Conservation (phyloP, 2,113 vertebrate species). For the Galemys pyrenaicus region DNA sequence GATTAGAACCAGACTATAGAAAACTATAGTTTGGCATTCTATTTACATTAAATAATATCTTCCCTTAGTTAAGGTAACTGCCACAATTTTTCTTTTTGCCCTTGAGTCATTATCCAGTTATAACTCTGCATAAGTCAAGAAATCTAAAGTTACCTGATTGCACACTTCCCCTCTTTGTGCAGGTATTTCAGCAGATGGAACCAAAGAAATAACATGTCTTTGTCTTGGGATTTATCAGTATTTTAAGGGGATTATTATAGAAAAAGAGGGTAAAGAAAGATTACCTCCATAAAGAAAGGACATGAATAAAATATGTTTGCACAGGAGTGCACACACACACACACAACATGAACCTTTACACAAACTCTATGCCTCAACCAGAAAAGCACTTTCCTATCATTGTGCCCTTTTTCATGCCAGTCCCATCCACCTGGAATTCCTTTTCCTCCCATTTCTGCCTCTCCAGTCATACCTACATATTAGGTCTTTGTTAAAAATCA, state of each 20-base stretch:
- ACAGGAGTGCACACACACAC: background rate
- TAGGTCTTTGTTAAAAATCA: background rate
- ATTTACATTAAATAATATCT: background rate
- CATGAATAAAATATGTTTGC: no score
- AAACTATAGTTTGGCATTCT: background rate
- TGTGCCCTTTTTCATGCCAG: background rate
- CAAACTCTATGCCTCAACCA: background rate
- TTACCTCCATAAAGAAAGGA: background rate
- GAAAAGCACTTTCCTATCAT: background rate
- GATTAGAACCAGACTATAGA: background rate
- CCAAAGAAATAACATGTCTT: background rate
- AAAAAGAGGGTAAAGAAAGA: background rate
- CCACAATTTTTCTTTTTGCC: background rate
- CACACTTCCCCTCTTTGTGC: background rate
- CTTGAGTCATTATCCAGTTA: background rate
- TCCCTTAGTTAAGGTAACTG: background rate
- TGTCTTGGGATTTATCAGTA: constrained; percentile 14
- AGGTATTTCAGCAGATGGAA: background rate
- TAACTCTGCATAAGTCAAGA: background rate
- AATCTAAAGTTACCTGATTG: background rate
- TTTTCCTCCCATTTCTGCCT: background rate
- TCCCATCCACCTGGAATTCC: background rate
- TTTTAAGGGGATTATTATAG: background rate
- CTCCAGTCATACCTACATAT: background rate
- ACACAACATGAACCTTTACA: background rate